Evolutionary conservation across 2,113 vertebrate species (phyloP).

Genomic region (Gila orcuttii): DNA sequence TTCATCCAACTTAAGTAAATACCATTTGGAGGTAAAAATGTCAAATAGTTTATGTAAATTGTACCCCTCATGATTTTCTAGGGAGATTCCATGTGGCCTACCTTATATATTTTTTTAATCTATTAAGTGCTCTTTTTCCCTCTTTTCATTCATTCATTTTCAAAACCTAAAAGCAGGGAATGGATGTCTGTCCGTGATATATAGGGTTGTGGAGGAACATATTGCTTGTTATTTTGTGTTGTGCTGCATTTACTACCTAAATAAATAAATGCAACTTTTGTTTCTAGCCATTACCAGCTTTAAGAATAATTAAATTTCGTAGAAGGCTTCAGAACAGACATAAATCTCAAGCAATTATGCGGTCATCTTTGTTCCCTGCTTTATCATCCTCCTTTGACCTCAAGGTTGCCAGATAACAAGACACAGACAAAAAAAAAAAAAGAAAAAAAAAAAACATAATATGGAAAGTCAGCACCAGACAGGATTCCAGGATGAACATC

Average conservation of each 20-base stretch:
- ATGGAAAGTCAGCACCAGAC: conserved; percentile 55
- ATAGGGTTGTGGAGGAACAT: background rate
- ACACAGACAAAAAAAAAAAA: conserved; percentile 33
- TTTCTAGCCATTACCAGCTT: background rate
- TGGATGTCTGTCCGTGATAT: conserved; percentile 33
- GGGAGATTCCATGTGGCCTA: background rate
- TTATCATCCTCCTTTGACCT: too few relatives aligned
- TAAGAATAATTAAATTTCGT: background rate
- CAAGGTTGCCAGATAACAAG: conserved; percentile 23
- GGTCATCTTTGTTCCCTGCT: too few relatives aligned
- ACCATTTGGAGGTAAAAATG: conserved; percentile 50
- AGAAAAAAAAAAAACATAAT: too few relatives aligned
- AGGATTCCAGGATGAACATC: conserved; percentile 57
- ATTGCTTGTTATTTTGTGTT: conserved; percentile 7
- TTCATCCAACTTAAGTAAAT: conserved; percentile 45
- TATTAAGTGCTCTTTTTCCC: background rate
- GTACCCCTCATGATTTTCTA: conserved; percentile 16
- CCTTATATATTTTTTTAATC: conserved; percentile 23
- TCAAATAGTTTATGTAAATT: conserved; percentile 57
- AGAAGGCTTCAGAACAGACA: background rate
- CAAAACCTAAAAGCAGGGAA: conserved; percentile 18
- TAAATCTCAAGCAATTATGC: background rate
- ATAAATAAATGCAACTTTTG: background rate
- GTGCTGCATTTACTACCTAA: background rate
- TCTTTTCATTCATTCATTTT: background rate